Conservation (phyloP, 2,888 invertebrate genomes). For the Oscheius sp. region DNA sequence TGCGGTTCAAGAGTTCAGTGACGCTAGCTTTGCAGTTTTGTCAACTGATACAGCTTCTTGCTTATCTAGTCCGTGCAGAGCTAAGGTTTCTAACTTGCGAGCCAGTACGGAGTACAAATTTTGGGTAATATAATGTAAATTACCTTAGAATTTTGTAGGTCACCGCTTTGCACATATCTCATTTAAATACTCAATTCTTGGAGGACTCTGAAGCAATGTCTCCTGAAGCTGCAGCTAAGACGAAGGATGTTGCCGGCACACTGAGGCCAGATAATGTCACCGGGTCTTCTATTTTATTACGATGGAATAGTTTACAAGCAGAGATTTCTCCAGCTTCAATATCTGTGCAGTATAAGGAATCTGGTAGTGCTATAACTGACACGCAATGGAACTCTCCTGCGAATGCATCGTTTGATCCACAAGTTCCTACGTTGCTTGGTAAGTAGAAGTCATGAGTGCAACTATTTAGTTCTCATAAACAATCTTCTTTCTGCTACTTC, state of each 20-base stretch:
- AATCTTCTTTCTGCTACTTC: slow-evolving; percentile 62
- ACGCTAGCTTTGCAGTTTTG: slow-evolving; percentile 31
- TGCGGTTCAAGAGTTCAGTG: slow-evolving; percentile 55
- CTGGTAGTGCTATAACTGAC: slow-evolving; percentile 46
- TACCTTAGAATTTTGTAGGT: slow-evolving; percentile 36
- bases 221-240: slow-evolving; percentile 54
- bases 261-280: slow-evolving; percentile 66
- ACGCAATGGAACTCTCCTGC: slow-evolving; percentile 60
- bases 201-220: slow-evolving; percentile 67
- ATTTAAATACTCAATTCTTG: slow-evolving; percentile 57
- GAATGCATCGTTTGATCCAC: slow-evolving; percentile 63
- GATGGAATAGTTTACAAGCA: slow-evolving; percentile 66
- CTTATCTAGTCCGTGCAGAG: slow-evolving; percentile 63
- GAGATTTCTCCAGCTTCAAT: slow-evolving; percentile 56
- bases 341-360: slow-evolving; percentile 63
- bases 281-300: slow-evolving; percentile 58
- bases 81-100: slow-evolving; percentile 64
- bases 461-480: slow-evolving; percentile 16
- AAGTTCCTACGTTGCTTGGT: slow-evolving; percentile 36
- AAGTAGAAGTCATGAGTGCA: neutral
- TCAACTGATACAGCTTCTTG: slow-evolving; percentile 61
- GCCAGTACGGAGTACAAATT: slow-evolving; percentile 67
- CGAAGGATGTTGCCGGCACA: slow-evolving; percentile 67
- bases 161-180: slow-evolving; percentile 66
- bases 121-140: slow-evolving; percentile 52